Conservation (phyloP, 1,140 invertebrate species). For the Cotesia typhae region DNA sequence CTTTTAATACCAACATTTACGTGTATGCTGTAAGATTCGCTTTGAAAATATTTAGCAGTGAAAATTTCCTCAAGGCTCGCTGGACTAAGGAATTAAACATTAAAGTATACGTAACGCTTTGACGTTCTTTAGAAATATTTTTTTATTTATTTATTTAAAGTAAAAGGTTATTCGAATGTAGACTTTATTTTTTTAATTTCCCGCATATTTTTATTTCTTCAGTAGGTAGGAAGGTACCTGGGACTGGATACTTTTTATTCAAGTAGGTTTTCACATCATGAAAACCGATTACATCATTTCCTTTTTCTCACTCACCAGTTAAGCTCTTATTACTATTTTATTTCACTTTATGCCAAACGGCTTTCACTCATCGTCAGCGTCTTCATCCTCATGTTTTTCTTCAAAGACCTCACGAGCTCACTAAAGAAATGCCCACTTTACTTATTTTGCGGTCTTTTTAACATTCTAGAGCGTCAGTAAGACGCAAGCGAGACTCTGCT, state of each 20-base stretch:
- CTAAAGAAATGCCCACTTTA: constrained; percentile 11
- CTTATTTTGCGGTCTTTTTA: constrained; percentile 1
- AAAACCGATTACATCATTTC: background rate
- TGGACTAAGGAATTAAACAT: constrained; percentile 8
- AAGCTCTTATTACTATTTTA: constrained; percentile 1
- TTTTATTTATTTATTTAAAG: background rate
- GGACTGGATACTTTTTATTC: background rate
- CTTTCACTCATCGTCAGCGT: no score
- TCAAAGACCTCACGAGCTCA: background rate
- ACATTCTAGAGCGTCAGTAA: background rate
- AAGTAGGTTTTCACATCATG: background rate
- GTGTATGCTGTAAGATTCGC: background rate
- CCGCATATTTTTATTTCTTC: background rate
- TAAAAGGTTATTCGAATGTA: background rate
- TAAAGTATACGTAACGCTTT: constrained; percentile 13
- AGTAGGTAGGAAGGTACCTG: background rate
- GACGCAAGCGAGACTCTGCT: background rate
- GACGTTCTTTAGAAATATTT: background rate
- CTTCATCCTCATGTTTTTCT: no score
- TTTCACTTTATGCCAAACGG: constrained; percentile 10
- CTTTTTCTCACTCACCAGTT: background rate
- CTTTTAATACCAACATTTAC: no score
- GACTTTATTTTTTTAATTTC: background rate
- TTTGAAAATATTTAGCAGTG: background rate
- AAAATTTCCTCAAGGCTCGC: constrained; percentile 5